Percentiles rank a stretch among this genome's conserved stretches.
Conservation (phyloP, 2,113 vertebrate species). For the Okapia johnstoni region DNA sequence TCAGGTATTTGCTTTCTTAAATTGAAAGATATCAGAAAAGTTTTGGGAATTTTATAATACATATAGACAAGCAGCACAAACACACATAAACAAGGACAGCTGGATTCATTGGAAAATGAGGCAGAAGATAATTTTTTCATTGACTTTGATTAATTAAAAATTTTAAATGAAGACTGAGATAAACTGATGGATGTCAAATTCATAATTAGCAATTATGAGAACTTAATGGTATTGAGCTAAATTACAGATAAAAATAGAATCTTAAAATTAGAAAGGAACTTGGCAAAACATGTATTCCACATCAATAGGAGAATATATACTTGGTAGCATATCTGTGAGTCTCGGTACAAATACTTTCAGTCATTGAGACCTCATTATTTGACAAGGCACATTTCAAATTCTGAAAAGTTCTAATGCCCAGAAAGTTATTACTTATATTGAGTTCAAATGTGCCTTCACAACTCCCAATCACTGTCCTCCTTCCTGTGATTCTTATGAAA, state of each 20-base stretch:
- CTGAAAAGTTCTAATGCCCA: neutral
- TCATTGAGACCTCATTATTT: neutral
- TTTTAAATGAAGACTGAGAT: neutral
- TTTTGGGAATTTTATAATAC: neutral
- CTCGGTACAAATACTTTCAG: neutral
- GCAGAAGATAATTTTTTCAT: neutral
- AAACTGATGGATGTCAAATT: neutral
- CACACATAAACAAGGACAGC: neutral
- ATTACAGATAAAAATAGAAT: constrained; percentile 9
- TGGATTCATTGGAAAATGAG: neutral
- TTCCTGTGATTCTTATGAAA: constrained; percentile 8
- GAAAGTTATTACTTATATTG: neutral
- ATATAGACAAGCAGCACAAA: neutral
- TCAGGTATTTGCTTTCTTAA: neutral
- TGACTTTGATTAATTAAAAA: neutral
- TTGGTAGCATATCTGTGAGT: neutral
- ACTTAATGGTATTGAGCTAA: neutral
- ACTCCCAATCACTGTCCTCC: neutral
- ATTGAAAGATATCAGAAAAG: neutral
- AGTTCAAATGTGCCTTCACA: neutral
- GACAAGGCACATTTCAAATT: neutral
- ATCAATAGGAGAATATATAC: neutral
- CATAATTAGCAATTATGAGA: constrained; percentile 37
- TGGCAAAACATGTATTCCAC: neutral
- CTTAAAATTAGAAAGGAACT: neutral